Evolutionary conservation across 2,888 invertebrate genomes (phyloP).

Genomic region (Crepidodera aurea): DNA sequence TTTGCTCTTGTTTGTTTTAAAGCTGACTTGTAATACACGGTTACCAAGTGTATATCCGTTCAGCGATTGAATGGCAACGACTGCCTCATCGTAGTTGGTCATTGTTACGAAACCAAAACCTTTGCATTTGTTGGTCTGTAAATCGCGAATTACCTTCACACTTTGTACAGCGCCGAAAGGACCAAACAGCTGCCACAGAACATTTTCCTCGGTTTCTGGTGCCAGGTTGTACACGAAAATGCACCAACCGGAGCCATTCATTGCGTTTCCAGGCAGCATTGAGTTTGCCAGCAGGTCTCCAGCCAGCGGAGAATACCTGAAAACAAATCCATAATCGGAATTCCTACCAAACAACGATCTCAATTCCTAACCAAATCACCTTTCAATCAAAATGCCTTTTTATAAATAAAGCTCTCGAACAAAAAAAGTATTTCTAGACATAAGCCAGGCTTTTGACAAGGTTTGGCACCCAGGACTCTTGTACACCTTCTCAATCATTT

Average conservation of each 20-base stretch:
- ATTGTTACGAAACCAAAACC: conserved; percentile 98
- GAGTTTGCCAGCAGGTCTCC: conserved; percentile 74
- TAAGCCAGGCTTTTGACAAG: too few species aligned
- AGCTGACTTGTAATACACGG: conserved; percentile 95
- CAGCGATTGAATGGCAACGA: conserved; percentile 94
- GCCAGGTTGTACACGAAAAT: conserved; percentile 93
- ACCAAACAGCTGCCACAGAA: conserved; percentile 94
- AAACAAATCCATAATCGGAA: background rate
- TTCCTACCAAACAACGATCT: too few species aligned
- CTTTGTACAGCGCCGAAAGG: conserved; percentile 97
- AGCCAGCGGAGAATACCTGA: conserved; percentile 81
- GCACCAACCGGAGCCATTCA: conserved; percentile 90
- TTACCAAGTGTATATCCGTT: conserved; percentile 96
- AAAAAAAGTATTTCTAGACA: too few species aligned
- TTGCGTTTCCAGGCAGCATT: conserved; percentile 84
- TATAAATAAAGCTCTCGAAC: background rate
- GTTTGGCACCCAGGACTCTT: too few species aligned
- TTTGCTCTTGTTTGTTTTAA: conserved; percentile 93
- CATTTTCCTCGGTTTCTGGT: conserved; percentile 90
- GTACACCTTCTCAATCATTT: too few species aligned
- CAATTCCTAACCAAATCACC: background rate
- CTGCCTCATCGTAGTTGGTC: conserved; percentile 98
- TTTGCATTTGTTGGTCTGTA: conserved; percentile 91
- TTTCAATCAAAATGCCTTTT: conserved; percentile 37
- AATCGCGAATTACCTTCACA: conserved; percentile 77